Conservation (phyloP, 2,888 invertebrate species). For the Phragmatobia fuliginosa region DNA sequence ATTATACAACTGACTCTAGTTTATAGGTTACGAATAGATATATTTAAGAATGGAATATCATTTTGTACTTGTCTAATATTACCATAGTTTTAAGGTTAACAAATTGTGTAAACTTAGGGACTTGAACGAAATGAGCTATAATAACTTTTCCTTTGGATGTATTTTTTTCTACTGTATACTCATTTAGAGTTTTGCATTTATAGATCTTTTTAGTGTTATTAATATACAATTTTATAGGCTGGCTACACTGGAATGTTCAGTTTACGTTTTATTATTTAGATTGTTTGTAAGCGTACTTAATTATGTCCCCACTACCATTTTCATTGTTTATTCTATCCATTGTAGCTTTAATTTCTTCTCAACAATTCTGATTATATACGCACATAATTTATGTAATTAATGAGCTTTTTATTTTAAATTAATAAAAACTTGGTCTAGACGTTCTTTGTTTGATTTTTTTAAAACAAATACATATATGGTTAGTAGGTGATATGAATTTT, state of each 20-base stretch:
- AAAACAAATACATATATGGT: too few species aligned
- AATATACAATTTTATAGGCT: slow-evolving; percentile 77
- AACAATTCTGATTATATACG: slow-evolving; percentile 76
- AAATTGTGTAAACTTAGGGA: slow-evolving; percentile 82
- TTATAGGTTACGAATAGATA: slow-evolving; percentile 81
- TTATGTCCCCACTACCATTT: slow-evolving; percentile 74
- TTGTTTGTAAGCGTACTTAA: slow-evolving; percentile 77
- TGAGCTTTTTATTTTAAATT: slow-evolving; percentile 82
- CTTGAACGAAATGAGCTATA: slow-evolving; percentile 83
- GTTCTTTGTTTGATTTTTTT: slow-evolving; percentile 37
- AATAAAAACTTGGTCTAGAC: slow-evolving; percentile 81
- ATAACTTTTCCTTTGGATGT: slow-evolving; percentile 80
- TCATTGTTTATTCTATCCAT: slow-evolving; percentile 67
- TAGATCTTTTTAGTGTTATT: slow-evolving; percentile 82
- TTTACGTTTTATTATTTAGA: slow-evolving; percentile 57
- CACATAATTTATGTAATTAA: slow-evolving; percentile 84
- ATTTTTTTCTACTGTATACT: slow-evolving; percentile 84
- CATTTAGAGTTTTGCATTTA: slow-evolving; percentile 85
- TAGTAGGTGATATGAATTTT: too few species aligned
- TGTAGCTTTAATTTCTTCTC: slow-evolving; percentile 60
- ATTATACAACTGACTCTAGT: slow-evolving; percentile 85
- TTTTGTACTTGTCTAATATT: slow-evolving; percentile 86
- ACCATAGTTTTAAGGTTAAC: slow-evolving; percentile 84
- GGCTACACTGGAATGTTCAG: slow-evolving; percentile 58
- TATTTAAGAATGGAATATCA: slow-evolving; percentile 83